These are phyloP conservation scores for Ispidina lecontei DNA, from an alignment of 2,797 vertebrate species.

Conservation along the genomic window DNA sequence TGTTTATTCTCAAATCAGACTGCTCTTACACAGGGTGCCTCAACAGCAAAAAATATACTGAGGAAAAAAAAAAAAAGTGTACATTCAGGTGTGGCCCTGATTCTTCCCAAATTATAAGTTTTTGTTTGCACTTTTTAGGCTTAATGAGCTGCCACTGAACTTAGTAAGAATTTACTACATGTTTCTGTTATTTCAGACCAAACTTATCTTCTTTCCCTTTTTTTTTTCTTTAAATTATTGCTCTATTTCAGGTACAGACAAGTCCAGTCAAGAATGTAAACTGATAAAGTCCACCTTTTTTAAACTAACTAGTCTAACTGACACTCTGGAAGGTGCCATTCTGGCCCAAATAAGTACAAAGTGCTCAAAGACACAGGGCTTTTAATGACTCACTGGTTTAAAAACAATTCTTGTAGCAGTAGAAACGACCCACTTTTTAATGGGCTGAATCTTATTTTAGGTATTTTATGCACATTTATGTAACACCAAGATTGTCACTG, in stretches of 20 bases:
- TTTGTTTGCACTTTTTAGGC: neutral
- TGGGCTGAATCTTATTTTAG: conserved; percentile 49
- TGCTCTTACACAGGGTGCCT: neutral
- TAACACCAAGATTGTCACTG: conserved; percentile 2
- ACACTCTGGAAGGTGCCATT: neutral
- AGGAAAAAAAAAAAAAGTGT: neutral
- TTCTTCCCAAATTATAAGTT: neutral
- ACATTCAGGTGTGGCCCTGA: neutral
- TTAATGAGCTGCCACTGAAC: neutral
- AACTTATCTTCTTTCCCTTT: neutral
- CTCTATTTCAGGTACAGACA: neutral
- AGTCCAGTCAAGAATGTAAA: neutral
- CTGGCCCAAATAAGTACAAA: neutral
- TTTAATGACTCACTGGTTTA: conserved; percentile 53
- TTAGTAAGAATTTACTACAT: neutral
- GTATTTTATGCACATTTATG: conserved; percentile 52
- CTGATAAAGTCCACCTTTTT: neutral
- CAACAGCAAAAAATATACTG: neutral
- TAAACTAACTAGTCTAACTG: neutral
- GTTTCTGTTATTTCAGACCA: neutral
- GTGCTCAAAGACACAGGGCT: neutral
- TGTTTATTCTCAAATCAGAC: neutral
- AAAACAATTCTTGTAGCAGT: conserved; percentile 54
- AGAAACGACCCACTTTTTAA: conserved; percentile 65
- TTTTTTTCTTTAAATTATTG: neutral